Evolutionary conservation across 2,888 invertebrate genomes (phyloP), one percentile per base, ranked within the genome.

Genomic region (Xestobium rufovillosum): DNA sequence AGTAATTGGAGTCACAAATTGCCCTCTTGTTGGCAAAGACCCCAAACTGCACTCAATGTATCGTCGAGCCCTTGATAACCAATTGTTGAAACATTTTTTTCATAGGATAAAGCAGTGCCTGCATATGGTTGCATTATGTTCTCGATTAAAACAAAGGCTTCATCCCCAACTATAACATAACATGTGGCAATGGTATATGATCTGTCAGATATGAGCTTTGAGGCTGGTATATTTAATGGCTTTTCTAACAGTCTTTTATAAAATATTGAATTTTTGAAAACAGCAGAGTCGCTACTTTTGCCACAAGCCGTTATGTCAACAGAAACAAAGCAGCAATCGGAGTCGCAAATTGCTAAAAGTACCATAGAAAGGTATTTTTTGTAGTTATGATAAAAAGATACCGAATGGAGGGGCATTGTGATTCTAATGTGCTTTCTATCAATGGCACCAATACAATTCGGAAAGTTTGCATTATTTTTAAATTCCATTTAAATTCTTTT

Each of bases 21-120:
- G 45, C 16, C 49, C 50, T 53, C 36, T 54, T 60, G 44, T 55
- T 59, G 29, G 52, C 47, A 30, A 57, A 42, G 41, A 59, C 58
- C 26, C 54, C 57, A 49, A 60, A 60, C 27, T 41, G 36, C 51
- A 53, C 40, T 59, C 52, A 26, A 55, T 49, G 32, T 45, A 50
- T 39, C 51, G 42, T 44, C 55, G 38, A 27, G 54, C 58, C 34
- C 47, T 37, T 11, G 43, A 42, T 34, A 55, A 43, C 36, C 53
- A 31, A 31, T 54, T 48, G 37, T 58, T 54, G 41, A 52, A 57
- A 51, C 45, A 36, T 42, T 33, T 50, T 55, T 48, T 23, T 38
- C 39, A 10, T 38, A 12, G 9, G 26, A 27, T 32, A 51, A 44
- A 36, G 48, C 39, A 43, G 36, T 47, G 38, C 53, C 48, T 30